These are phyloP conservation scores for Protonibea diacanthus DNA, from an alignment of 2,797 vertebrate genomes.

Conservation along the genomic window DNA sequence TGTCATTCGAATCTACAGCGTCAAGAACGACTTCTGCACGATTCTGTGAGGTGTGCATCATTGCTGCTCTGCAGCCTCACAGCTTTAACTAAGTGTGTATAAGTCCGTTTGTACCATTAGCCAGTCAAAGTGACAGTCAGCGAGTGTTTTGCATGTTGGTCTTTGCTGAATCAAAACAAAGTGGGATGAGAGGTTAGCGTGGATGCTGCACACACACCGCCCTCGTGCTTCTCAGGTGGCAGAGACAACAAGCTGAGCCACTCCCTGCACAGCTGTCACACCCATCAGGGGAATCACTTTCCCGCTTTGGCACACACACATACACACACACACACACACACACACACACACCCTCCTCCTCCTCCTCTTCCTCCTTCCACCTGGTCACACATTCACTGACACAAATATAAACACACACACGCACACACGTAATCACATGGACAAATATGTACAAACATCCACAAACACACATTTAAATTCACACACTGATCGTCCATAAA, in stretches of 20 bases:
- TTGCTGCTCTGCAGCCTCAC: no score
- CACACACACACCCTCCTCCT: background rate
- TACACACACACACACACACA: background rate
- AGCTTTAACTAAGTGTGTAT: no score
- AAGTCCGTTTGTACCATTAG: no score
- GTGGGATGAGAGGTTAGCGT: conserved; percentile 11
- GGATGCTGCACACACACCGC: conserved; percentile 11
- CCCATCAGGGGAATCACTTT: conserved; percentile 52
- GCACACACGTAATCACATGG: conserved; percentile 47
- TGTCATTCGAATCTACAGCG: no score
- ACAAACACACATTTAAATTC: conserved; percentile 22
- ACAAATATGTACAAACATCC: conserved; percentile 24
- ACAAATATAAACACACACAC: conserved; percentile 22
- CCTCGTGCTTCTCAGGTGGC: conserved; percentile 50
- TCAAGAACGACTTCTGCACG: no score
- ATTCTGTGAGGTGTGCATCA: no score
- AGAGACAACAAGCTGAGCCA: conserved; percentile 17
- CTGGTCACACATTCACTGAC: conserved; percentile 5
- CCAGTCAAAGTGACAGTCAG: no score
- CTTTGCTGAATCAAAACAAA: conserved; percentile 27
- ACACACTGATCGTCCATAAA: conserved; percentile 19
- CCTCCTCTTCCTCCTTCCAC: background rate
- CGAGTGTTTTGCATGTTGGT: no score
- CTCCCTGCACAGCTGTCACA: conserved; percentile 67
- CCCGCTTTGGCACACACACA: conserved; percentile 19